phyloP scores from a whole-genome alignment of 2,797 vertebrate genomes.

The Malacoctenus gilli region DNA sequence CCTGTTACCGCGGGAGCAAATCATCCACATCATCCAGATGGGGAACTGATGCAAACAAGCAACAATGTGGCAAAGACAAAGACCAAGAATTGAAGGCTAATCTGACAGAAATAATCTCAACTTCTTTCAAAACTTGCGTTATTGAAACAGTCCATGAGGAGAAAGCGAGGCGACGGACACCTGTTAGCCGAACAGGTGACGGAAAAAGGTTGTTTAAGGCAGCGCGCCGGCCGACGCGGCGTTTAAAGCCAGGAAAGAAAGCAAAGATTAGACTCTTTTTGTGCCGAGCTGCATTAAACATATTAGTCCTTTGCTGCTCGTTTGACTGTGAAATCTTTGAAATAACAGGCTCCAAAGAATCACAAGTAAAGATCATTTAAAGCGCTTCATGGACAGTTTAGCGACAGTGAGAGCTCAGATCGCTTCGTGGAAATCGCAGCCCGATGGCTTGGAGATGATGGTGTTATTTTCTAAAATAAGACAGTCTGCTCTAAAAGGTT shows the following conservation, averaged over 20 bases:
- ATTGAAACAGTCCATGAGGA: too few relatives aligned
- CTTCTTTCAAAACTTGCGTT: too few relatives aligned
- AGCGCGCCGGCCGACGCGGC: constrained; percentile 63
- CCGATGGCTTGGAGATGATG: constrained; percentile 10
- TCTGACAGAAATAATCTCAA: too few relatives aligned
- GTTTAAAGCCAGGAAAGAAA: constrained; percentile 85
- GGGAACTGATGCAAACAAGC: too few relatives aligned
- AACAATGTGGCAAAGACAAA: too few relatives aligned
- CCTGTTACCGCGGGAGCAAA: too few relatives aligned
- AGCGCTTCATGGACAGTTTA: constrained; percentile 24
- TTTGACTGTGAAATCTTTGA: constrained; percentile 95
- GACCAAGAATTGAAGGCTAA: too few relatives aligned
- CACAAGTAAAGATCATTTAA: constrained; percentile 46
- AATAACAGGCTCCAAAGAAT: constrained; percentile 82
- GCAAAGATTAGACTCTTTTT: constrained; percentile 88
- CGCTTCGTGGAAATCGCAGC: background rate
- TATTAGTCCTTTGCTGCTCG: constrained; percentile 94
- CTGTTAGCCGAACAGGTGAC: constrained; percentile 88
- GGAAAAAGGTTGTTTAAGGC: constrained; percentile 72
- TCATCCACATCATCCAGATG: too few relatives aligned
- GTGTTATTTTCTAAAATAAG: constrained; percentile 4
- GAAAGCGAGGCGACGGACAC: constrained; percentile 77
- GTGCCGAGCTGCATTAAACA: constrained; percentile 89
- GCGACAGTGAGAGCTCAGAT: constrained; percentile 1
- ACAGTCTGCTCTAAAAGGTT: constrained; percentile 23